Evolutionary conservation across 2,113 vertebrate genomes (phyloP), one percentile per base, ranked within the genome.

Genomic region (Mesitornis unicolor): DNA sequence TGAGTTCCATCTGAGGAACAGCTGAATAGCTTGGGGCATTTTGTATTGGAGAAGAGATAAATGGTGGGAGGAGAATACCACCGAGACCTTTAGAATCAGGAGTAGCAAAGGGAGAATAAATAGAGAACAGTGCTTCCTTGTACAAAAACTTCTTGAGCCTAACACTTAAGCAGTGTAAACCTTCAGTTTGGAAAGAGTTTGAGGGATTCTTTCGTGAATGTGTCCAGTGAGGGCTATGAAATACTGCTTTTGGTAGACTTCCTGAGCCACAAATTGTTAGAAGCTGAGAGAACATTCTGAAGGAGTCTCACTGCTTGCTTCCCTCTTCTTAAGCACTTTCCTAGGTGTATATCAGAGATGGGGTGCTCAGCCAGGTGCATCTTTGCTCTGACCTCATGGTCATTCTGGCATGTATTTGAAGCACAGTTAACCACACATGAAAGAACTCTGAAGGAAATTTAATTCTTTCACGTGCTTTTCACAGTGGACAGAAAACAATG

Each of bases 1-100:
- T 90, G 2, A 43, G 38, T 96, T 95, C 93, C 86, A 84, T 97
- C 54, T 86, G 94, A 93, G 90, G 45, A 90, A 13, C 85, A 90
- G 63, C 63, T 95, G 82, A 86, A 84, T 93, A 75, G 92, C 95
- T 95, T 74, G 71, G 26, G 76, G 92, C 79, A 35, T 38, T 86
- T 90, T 1, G 1, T 69, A 36, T 38, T 92, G 86, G 36, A 76
- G 29, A 57, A 86, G 83, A 90, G 50, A 89, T 45, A 87, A 77
- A 81, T 93, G 79, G 42, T 92, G 64, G 68, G 90, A 95, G 90
- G 88, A 90, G 76, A 95, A 93, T 77, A 81, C 94, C 74, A 43
- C 47, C 86, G 95, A 92, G 95, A 86, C 83, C 43, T 87, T 95
- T 93, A 74, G 96, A 94, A 63, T 92, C 68, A 77, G 45, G 77